Evolutionary conservation across 2,113 vertebrate species (phyloP), one percentile per base, ranked within the genome.

Genomic region (Speoplatyrhinus poulsoni): DNA sequence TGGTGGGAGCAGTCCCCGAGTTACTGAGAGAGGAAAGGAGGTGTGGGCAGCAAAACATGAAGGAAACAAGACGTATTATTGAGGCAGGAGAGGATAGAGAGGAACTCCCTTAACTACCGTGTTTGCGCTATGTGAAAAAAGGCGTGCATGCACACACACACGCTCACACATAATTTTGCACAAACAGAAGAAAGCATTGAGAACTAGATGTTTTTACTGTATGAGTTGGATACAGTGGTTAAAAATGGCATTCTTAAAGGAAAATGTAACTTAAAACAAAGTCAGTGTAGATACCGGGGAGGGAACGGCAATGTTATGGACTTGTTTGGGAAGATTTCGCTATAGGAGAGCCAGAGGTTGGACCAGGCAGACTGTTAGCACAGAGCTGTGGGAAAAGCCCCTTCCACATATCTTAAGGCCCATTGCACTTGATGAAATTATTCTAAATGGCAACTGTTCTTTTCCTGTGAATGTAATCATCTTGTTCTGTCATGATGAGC

Each of bases 401-500:
- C 74, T 61, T 75, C 62, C 46, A 74, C 61, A 58, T 85, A 41
- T 70, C 73, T 65, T 73, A 78, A n/a, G 70, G 75, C 48, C 70
- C 69, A 67, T 72, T 81, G 65, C 67, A 59, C 70, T 55, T 58
- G 76, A 85, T 83, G 76, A 84, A 82, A 81, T 84, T 81, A 77
- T 63, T 77, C 78, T 63, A 77, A 85, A 80, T 65, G 55, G 74
- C 75, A 56, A 68, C 67, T 73, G 73, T 65, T 16, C 5, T 77
- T 65, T 79, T 76, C 60, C 82, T 85, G 82, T 69, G 61, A 66
- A 90, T 84, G 72, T 73, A 79, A 89, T 88, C 71, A 87, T 66
- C 61, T 33, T 76, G 74, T 68, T 77, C 60, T 70, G 59, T 67
- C 62, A 58, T 47, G 65, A 66, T 12, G 63, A 50, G 61, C 65